These are phyloP conservation scores for Callocephalon fimbriatum DNA, from an alignment of 2,113 vertebrate species.

Conservation along the genomic window DNA sequence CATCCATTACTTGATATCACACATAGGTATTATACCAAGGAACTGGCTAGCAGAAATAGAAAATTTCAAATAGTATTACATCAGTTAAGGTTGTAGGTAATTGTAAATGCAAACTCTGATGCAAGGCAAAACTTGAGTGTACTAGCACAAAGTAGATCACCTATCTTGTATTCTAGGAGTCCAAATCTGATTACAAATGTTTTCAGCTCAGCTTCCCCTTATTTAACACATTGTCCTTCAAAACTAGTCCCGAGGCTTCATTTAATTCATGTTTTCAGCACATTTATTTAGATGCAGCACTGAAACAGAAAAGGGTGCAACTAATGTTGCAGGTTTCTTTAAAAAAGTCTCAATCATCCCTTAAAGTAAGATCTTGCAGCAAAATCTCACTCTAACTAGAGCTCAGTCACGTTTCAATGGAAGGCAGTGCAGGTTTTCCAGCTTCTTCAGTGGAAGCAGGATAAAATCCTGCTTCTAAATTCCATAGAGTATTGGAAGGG, in stretches of 20 bases:
- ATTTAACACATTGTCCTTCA: not conserved
- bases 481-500: not conserved
- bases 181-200: not conserved
- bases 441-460: not conserved
- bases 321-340: not conserved
- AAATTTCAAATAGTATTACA: not conserved
- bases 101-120: not conserved
- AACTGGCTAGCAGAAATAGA: not conserved
- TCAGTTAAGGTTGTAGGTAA: not conserved
- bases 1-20: not conserved
- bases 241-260: not conserved
- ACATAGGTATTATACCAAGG: not conserved
- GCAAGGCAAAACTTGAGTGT: not conserved
- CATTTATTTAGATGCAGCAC: not conserved
- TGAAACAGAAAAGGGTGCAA: not conserved
- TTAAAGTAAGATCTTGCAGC: not conserved
- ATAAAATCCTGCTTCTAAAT: not conserved
- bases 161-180: not conserved
- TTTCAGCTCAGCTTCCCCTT: not conserved
- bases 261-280: not conserved
- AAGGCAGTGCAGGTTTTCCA: not conserved
- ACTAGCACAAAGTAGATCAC: not conserved
- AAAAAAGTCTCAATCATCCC: not conserved
- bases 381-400: not conserved
- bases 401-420: not conserved